Evolutionary conservation across 2,113 vertebrate species (phyloP).

Genomic region (Pangasianodon gigas): DNA sequence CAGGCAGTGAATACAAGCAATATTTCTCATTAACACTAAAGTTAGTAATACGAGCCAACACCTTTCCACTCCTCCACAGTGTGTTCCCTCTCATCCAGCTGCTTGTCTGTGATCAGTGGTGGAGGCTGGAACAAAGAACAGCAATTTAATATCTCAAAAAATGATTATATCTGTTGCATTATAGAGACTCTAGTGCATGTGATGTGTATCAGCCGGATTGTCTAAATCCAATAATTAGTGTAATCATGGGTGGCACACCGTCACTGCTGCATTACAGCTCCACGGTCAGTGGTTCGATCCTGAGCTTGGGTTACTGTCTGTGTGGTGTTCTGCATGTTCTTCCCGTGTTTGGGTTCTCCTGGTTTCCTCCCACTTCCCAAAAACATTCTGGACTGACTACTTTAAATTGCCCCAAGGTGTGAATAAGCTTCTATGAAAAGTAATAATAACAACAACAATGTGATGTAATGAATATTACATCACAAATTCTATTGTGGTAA

Average conservation of each 20-base stretch:
- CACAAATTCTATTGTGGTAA: neutral
- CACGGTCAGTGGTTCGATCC: neutral
- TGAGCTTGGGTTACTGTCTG: too few species aligned
- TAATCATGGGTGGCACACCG: neutral
- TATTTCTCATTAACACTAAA: neutral
- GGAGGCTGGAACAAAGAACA: constrained; percentile 83
- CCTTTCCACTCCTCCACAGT: constrained; percentile 99
- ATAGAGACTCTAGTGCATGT: neutral
- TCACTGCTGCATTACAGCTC: too few species aligned
- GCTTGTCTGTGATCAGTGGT: constrained; percentile 95
- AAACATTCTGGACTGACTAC: neutral
- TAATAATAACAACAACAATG: neutral
- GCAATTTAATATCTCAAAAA: neutral
- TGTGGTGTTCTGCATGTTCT: neutral
- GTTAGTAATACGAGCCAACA: constrained; percentile 57
- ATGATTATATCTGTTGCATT: neutral
- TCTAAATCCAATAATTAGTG: neutral
- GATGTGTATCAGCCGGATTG: neutral
- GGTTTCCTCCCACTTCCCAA: too few species aligned
- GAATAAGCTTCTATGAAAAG: neutral
- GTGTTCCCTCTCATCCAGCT: constrained; percentile 96
- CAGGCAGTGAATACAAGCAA: neutral
- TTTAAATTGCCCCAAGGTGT: neutral
- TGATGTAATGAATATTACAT: too few species aligned
- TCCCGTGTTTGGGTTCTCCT: neutral